Conservation (phyloP, 2,888 invertebrate genomes). For the Himalopsyche kuldschensis region DNA sequence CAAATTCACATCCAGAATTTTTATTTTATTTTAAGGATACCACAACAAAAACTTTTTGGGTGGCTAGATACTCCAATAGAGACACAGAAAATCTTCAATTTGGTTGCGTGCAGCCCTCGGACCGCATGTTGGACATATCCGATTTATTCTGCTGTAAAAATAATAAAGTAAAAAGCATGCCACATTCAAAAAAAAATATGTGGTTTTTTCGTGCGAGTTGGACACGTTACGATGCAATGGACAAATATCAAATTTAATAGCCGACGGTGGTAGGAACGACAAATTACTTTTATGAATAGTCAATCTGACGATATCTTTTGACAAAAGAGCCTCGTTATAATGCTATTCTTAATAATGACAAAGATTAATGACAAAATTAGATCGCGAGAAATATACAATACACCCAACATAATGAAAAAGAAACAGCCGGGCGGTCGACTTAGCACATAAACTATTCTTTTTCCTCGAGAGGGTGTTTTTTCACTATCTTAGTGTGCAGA, state of each 20-base stretch:
- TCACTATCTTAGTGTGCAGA: not conserved
- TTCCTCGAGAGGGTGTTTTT: not conserved
- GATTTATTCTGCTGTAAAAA: too few relatives aligned
- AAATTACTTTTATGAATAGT: not conserved
- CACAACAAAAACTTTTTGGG: too few relatives aligned
- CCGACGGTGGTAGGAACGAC: not conserved
- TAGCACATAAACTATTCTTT: not conserved
- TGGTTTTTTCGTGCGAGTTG: too few relatives aligned
- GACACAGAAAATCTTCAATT: too few relatives aligned
- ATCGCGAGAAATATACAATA: not conserved
- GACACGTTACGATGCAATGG: too few relatives aligned
- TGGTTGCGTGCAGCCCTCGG: too few relatives aligned
- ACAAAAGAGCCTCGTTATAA: not conserved
- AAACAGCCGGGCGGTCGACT: not conserved
- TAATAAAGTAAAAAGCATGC: too few relatives aligned
- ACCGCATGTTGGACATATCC: too few relatives aligned
- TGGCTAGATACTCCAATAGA: too few relatives aligned
- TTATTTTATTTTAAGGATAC: too few relatives aligned
- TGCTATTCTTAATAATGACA: not conserved
- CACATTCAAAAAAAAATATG: too few relatives aligned
- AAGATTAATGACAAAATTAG: not conserved
- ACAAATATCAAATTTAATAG: not conserved
- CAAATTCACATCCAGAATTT: too few relatives aligned
- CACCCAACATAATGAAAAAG: not conserved
- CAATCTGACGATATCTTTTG: not conserved